Base-by-base conservation (phyloP, 2,888 invertebrate species). In the Oasisia sp. region DNA sequence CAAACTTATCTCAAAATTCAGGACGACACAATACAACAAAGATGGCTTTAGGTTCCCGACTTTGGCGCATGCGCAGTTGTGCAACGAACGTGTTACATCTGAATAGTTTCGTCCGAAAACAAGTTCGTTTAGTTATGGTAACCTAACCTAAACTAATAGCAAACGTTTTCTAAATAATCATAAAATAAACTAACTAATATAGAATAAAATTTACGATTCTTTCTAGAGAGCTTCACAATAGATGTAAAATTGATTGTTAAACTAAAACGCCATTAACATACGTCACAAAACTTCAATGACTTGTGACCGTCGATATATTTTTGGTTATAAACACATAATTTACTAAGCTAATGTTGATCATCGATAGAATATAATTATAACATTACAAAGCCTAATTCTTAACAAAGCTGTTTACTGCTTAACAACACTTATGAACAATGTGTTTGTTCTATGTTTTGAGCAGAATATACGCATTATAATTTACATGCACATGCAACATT, bases 11-110 rank as follows among this genome's bases (percentile, higher is more conserved):
- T 74, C 74, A 74, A 74, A 74, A 74, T 74, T 74, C 74, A 74
- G 74, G 74, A 74, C 74, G 74, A 74, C 74, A 74, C 74, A 74
- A 74, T 74, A 74, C 74, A 74, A 74, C 74, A 74, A 74, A 74
- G 74, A 74, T 74, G 74, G 74, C 74, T 74, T 74, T 74, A 74
- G 74, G 74, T 74, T 74, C 74, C 74, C 74, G 74, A 74, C 74
- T 74, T 74, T 74, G 74, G 74, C 74, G 74, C 74, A 74, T 74
- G 74, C 74, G 74, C 74, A 74, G n/a, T 74, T 74, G n/a, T 27
- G 7, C 74, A 5, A 74, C 74, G 74, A 74, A 74, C 74, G 74
- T 74, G 74, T 74, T 74, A 74, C 27, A 27, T 27, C 74, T 74
- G 74, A 74, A 74, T 74, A 74, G 74, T 74, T 74, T n/a, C 74